Conservation (phyloP, 2,113 vertebrate species). For the Protobothrops mucrosquamatus region DNA sequence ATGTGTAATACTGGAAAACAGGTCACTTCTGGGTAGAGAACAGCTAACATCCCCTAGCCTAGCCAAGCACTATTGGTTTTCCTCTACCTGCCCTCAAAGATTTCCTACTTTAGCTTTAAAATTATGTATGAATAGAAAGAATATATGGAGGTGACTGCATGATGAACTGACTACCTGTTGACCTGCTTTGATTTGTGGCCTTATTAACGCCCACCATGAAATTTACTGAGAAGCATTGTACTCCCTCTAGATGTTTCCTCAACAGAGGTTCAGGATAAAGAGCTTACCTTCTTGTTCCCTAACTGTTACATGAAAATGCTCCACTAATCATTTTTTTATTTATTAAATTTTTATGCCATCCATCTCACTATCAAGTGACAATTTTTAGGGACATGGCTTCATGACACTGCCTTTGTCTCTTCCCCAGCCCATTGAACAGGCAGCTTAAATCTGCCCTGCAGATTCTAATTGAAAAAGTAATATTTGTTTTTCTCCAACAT, state of each 20-base stretch:
- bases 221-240: neutral
- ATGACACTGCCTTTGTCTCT: neutral
- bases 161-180: neutral
- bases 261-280: neutral
- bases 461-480: neutral
- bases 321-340: neutral
- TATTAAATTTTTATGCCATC: neutral
- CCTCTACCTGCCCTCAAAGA: neutral
- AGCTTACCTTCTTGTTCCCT: neutral
- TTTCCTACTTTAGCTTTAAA: neutral
- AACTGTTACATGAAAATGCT: neutral
- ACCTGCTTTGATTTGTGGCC: neutral
- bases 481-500: neutral
- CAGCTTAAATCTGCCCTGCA: neutral
- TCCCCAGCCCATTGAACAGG: neutral
- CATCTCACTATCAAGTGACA: neutral
- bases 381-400: neutral
- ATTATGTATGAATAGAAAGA: neutral
- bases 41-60: neutral
- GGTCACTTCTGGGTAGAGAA: neutral
- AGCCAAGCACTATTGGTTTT: neutral
- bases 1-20: neutral
- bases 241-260: neutral
- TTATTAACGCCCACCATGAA: neutral
- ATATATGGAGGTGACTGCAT: neutral